Evolutionary conservation across 2,888 invertebrate genomes (phyloP).

Genomic region (Eupithecia vulgata): DNA sequence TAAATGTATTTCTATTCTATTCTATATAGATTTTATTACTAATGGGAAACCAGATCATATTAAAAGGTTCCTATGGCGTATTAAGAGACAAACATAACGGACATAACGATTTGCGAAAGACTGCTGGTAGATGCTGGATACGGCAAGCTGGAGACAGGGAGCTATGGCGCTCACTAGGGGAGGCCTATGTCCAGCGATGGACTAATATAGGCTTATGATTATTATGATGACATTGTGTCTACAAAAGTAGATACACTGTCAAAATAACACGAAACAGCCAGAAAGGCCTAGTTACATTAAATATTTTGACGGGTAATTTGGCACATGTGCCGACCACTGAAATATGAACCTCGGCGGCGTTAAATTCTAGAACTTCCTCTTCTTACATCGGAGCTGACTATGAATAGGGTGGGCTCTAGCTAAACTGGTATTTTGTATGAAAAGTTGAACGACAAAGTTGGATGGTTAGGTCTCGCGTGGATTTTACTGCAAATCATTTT

Average conservation of each 20-base stretch:
- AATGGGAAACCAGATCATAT: too few species aligned
- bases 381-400: slow-evolving; percentile 36
- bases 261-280: slow-evolving; percentile 29
- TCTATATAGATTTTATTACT: too few species aligned
- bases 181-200: too few species aligned
- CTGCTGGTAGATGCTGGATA: too few species aligned
- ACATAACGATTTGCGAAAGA: too few species aligned
- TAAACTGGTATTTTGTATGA: slow-evolving; percentile 27
- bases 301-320: slow-evolving; percentile 76
- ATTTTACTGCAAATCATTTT: slow-evolving; percentile 14
- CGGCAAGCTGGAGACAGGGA: too few species aligned
- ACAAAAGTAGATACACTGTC: neutral
- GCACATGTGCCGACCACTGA: slow-evolving; percentile 57
- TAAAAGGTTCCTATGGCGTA: too few species aligned
- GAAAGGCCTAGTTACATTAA: slow-evolving; percentile 58
- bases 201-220: too few species aligned
- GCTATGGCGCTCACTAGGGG: too few species aligned
- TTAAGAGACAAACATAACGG: too few species aligned
- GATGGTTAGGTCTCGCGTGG: slow-evolving; percentile 23
- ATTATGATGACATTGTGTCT: neutral
- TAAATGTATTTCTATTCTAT: too few species aligned
- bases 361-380: slow-evolving; percentile 34
- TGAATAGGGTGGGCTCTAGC: slow-evolving; percentile 26
- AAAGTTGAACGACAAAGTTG: slow-evolving; percentile 24
- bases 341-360: slow-evolving; percentile 51